Base-by-base conservation (phyloP, 2,888 invertebrate genomes). In the Julus scandinavius region DNA sequence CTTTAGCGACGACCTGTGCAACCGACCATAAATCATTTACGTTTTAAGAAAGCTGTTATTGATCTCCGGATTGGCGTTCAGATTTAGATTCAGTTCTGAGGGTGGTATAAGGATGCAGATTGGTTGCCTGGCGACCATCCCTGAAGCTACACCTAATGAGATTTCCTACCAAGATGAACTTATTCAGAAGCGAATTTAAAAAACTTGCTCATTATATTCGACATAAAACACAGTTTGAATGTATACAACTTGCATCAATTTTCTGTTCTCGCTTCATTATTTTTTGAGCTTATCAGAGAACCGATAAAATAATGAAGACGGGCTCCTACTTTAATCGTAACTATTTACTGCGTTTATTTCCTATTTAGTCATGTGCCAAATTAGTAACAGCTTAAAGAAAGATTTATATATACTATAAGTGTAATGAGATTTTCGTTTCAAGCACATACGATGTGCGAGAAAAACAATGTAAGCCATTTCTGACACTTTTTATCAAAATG, bases 11-110 rank as follows among this genome's bases (percentile, higher is more conserved):
- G 63, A 72, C 17, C 63, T 72, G 20, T 17, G 63, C 63, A 72
- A 72, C 63, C 63, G 63, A 72, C 63, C 20, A 72, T 72, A 72
- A 72, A 72, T 72, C 63, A 72, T 72, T 72, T 72, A 72, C 63
- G 63, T 72, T 72, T 72, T 72, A 72, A 72, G 63, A 72, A 72
- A 72, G 9, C 20, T 20, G 20, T 72, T 72, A 72, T 72, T 72
- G 63, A 72, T 72, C 63, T 72, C 15, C 63, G 63, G 63, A 72
- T 72, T 72, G 29, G 29, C 5, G 63, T 72, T 72, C 63, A 72
- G 63, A 72, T 72, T 72, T 72, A 72, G 63, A 72, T 72, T 72
- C 20, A 20, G 63, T 20, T 63, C 20, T 11, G 1, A 9, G 63
- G 63, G 63, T 72, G 63, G 63, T 20, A 29, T 45, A 45, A 7